These are phyloP conservation scores for Plumapathes pennacea DNA, from an alignment of 92 coral and sea anemone genomes.

Conservation along the genomic window DNA sequence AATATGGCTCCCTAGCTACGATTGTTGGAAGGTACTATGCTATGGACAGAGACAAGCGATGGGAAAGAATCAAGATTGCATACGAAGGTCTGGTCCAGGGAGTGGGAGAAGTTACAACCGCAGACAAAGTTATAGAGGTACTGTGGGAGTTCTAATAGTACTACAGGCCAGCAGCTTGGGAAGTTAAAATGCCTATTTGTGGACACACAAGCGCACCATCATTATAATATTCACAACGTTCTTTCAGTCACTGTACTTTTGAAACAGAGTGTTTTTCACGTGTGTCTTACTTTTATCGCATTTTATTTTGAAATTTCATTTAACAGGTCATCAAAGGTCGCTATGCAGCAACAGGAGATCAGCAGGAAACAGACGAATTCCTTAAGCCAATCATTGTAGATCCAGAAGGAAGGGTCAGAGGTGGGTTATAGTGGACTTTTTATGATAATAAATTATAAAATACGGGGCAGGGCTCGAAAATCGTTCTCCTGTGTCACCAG, in stretches of 20 bases:
- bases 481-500: too few species aligned
- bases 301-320: too few species aligned
- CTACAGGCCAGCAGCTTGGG: too few species aligned
- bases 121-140: constrained; percentile 85
- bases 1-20: constrained; percentile 94
- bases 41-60: constrained; percentile 98
- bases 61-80: constrained; percentile 98
- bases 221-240: too few species aligned
- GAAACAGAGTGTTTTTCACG: too few species aligned
- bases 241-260: too few species aligned
- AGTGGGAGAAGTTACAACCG: constrained; percentile 80
- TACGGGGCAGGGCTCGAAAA: too few species aligned
- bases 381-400: constrained; percentile 92
- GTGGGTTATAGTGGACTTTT: constrained; percentile 30
- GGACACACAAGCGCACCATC: too few species aligned
- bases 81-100: constrained; percentile 95
- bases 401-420: constrained; percentile 88
- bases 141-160: not conserved
- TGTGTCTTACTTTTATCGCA: too few species aligned
- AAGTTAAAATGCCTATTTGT: too few species aligned
- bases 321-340: constrained; percentile 86
- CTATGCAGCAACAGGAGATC: constrained; percentile 85
- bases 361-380: constrained; percentile 94
- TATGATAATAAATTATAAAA: too few species aligned
- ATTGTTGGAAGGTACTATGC: constrained; percentile 94